Base-by-base conservation (phyloP, 2,113 vertebrate species). In the Saimiri boliviensis region DNA sequence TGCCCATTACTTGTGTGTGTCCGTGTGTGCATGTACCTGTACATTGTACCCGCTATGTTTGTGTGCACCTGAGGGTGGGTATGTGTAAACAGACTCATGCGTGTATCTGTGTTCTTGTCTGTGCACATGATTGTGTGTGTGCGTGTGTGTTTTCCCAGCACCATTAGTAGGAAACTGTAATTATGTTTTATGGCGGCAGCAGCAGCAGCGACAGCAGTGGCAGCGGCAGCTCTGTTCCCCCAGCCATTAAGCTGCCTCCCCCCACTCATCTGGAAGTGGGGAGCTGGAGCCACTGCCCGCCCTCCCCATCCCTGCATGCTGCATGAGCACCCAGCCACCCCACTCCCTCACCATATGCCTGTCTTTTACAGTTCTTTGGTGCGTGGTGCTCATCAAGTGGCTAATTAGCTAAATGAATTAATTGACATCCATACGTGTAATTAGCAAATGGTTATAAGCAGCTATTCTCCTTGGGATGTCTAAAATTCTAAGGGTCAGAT, bases 381-480 rank as follows among this genome's bases (percentile, higher is more conserved):
- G 98, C 98, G 23, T 98, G 98, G 98, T 98, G 98, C 98, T 98
- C 98, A 98, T 95, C 52, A 97, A 98, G 99, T 98, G 98, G 98
- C 96, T 99, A 99, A 99, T 99, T 99, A 99, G 98, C 98, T 98
- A 98, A 99, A 98, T 97, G 98, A 99, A 99, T 99, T 99, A 99
- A 99, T 98, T 99, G 98, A 98, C 98, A 98, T 98, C 97, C 98
- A 98, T 98, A 98, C 97, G 80, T 96, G 98, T 98, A 99, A 99
- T 99, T 99, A 99, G 98, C 98, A 98, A 98, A 96, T 89, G 95
- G 98, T 98, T 98, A 98, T 98, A 98, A 98, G 98, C 98, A 98
- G 98, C 98, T 98, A 98, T 98, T 99, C 99, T 99, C 98, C 97
- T 98, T 95, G 98, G 98, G 98, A 99, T 95, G 27, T 88, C 97